These are phyloP conservation scores for Lordiphosa andalusiaca DNA, from an alignment of 2,888 invertebrate species.

Conservation along the genomic window DNA sequence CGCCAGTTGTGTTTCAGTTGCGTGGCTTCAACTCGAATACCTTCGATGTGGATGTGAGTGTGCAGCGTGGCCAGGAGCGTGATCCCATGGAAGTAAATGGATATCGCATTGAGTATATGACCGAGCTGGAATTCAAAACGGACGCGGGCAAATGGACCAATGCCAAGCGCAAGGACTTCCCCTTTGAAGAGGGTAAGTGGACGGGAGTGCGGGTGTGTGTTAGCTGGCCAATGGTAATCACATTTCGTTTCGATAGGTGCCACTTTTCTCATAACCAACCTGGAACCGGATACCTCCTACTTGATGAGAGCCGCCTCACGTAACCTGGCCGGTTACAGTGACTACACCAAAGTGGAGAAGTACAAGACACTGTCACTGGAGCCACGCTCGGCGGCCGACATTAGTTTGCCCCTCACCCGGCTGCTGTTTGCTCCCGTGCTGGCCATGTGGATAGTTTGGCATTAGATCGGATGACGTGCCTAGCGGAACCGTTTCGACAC, in stretches of 20 bases:
- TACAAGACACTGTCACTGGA: constrained; percentile 78
- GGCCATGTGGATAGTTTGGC: constrained; percentile 15
- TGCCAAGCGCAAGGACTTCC: constrained; percentile 78
- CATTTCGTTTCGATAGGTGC: constrained; percentile 77
- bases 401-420: constrained; percentile 11
- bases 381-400: constrained; percentile 58
- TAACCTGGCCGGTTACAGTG: constrained; percentile 82
- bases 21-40: constrained; percentile 80
- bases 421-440: constrained; percentile 9
- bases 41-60: constrained; percentile 79
- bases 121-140: constrained; percentile 77
- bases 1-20: constrained; percentile 79
- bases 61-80: constrained; percentile 58
- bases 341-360: constrained; percentile 77
- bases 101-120: constrained; percentile 79
- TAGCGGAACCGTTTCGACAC: constrained; percentile 6
- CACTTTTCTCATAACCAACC: constrained; percentile 81
- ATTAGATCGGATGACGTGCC: constrained; percentile 32
- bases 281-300: constrained; percentile 82
- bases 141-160: constrained; percentile 79
- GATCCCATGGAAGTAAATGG: constrained; percentile 79
- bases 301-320: constrained; percentile 82
- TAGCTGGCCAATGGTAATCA: neutral
- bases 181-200: constrained; percentile 79
- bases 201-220: neutral